Evolutionary conservation across 2,113 vertebrate species (phyloP), one percentile per base, ranked within the genome.

Genomic region (Nyctereutes procyonoides): DNA sequence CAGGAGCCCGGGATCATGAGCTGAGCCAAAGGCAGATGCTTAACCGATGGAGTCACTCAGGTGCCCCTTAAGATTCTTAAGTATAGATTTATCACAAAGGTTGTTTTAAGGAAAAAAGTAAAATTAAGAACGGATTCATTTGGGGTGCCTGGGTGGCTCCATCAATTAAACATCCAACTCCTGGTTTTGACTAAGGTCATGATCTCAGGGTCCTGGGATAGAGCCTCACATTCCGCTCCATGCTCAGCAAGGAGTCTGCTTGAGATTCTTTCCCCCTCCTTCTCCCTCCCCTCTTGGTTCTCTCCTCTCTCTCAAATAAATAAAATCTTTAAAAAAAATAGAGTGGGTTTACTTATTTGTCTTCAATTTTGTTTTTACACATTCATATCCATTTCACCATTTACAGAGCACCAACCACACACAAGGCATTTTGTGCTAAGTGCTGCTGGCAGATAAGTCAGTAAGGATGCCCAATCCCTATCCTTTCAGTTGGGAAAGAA

Each of bases 281-380:
- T 20, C 67, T n/a, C n/a, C 17, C 67, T 35, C n/a, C 65, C 32
- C 32, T 69, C 10, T 17, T 69, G 32, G 67, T 4, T n/a, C 67
- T 20, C 67, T 8, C 32, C 16, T 69, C 32, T n/a, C 16, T 35
- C n/a, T 35, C 67, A 69, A 35, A 69, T 35, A 69, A 69, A n/a
- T 35, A 69, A 69, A 35, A 35, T 35, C 32, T 69, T 65, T 11
- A 0, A 35, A 19, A 67, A 69, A 69, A 69, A 35, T 69, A 19
- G 20, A 94, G 76, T 81, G 19, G n/a, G 20, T 62, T 84, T 82
- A 76, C 26, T 77, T 67, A 55, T 73, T 71, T 81, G 53, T 55
- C 95, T 71, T 97, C n/a, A 43, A 81, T 62, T 92, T 94, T 28
- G 10, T 71, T 65, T 84, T 77, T 77, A 24, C 6, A 77, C 48